Evolutionary conservation across 1,140 invertebrate species (phyloP), one percentile per base, ranked within the genome.

Genomic region (Temnothorax nylanderi): DNA sequence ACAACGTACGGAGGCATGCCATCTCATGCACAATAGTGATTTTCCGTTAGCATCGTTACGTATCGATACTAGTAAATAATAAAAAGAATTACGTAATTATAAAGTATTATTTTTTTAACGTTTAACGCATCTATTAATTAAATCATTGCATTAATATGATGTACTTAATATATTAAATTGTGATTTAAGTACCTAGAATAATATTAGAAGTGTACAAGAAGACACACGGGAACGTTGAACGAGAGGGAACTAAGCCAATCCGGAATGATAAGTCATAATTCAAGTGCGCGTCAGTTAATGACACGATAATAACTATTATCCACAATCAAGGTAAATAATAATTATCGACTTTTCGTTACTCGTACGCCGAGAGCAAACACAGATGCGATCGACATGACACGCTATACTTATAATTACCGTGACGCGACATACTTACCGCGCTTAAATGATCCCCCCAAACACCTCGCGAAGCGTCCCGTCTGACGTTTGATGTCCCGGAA

Each of bases 231-330:
- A 76, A 34, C 13, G 18, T 3, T 21, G 44, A 71, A 13, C 3
- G 37, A 62, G 6, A 32, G 44, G 26, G 21, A 81, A 41, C 18
- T 0, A 5, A 47, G n/a, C 7, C 34, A 41, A 2, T 26, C 21
- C 10, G 67, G 51, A 49, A 78, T 56, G 37, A 56, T 75, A 81
- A 80, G 34, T 56, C 60, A 51, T 88, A 76, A 81, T 56, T 85
- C 74, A 44, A 65, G 16, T 26, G 26, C 18, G 47, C 62, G 71
- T 81, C 69, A 44, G 47, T 41, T 69, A 21, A 32, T 86, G 88
- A 86, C 37, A 34, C 82, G 87, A 89, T 86, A 89, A 89, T 89
- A 21, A 86, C 87, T 64, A 81, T 88, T 16, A 86, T 89, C 21
- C 16, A 47, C 11, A 51, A 65, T 41, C 21, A 86, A 71, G 69